phyloP scores from a whole-genome alignment of 2,888 invertebrate species.

The Amorpha juglandis region DNA sequence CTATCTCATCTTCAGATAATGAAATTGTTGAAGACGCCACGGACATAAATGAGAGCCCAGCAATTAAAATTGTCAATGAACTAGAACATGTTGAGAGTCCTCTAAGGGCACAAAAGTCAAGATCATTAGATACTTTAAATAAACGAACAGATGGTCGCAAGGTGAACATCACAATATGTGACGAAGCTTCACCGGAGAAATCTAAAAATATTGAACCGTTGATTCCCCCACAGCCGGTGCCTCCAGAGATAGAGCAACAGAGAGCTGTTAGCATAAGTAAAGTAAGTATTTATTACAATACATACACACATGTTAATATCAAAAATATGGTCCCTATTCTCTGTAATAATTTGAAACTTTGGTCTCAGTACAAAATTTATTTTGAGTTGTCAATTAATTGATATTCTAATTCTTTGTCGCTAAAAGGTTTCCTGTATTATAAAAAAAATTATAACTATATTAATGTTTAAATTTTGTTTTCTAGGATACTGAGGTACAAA shows the following conservation, averaged over 20 bases:
- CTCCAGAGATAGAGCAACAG: conserved; percentile 93
- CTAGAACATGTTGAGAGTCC: conserved; percentile 35
- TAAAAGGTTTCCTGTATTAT: too few relatives aligned
- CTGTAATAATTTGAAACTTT: too few relatives aligned
- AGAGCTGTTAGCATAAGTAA: conserved; percentile 92
- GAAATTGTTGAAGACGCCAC: conserved; percentile 32
- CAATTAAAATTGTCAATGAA: conserved; percentile 35
- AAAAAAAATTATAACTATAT: neutral
- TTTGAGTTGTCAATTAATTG: too few relatives aligned
- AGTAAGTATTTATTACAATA: conserved; percentile 70
- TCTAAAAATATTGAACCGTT: conserved; percentile 70
- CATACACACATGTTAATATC: too few relatives aligned
- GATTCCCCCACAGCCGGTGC: conserved; percentile 88
- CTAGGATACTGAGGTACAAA: conserved; percentile 93
- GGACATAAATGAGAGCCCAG: conserved; percentile 33
- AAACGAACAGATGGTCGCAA: conserved; percentile 61
- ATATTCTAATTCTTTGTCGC: too few relatives aligned
- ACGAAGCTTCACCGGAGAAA: conserved; percentile 62
- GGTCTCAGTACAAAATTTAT: too few relatives aligned
- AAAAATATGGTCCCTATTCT: too few relatives aligned
- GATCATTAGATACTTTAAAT: conserved; percentile 58
- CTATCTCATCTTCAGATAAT: conserved; percentile 34
- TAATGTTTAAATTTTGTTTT: conserved; percentile 38
- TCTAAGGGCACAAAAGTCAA: conserved; percentile 60
- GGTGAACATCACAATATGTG: conserved; percentile 73